Percentiles rank a stretch among this genome's conserved stretches.
Conservation (phyloP, 2,113 vertebrate species). For the Chloebia gouldiae region DNA sequence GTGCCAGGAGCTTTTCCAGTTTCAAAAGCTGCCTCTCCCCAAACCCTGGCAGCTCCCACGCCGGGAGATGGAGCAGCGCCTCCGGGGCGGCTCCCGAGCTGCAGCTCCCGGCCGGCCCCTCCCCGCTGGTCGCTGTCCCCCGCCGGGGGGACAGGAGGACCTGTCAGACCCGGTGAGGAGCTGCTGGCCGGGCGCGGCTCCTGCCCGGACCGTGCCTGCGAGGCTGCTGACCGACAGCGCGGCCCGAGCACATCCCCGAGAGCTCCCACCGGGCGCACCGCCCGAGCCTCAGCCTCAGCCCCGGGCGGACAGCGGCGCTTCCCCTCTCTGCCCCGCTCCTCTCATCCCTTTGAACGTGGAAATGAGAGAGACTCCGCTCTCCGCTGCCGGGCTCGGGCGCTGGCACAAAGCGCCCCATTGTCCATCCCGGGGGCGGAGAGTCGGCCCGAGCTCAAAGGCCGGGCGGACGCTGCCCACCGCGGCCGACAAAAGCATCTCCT, state of each 20-base stretch:
- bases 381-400: constrained; percentile 1
- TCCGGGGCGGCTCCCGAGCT: accelerated
- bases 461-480: background rate
- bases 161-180: background rate
- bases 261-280: too few species aligned
- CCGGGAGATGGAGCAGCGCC: background rate
- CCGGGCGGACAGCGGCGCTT: background rate
- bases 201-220: background rate
- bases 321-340: background rate
- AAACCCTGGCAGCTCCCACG: background rate
- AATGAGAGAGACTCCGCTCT: background rate
- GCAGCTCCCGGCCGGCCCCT: background rate
- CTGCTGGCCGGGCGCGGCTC: background rate
- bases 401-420: constrained; percentile 74
- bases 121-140: background rate
- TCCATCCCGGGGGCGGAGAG: constrained; percentile 27
- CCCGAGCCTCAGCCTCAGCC: background rate
- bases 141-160: background rate
- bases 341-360: constrained; percentile 33
- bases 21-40: accelerated
- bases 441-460: constrained; percentile 5
- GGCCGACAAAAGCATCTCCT: constrained; percentile 51
- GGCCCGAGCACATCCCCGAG: too few species aligned
- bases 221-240: background rate
- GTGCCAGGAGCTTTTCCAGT: background rate